Conservation (phyloP, 2,888 invertebrate genomes). For the Himalopsyche japonica region DNA sequence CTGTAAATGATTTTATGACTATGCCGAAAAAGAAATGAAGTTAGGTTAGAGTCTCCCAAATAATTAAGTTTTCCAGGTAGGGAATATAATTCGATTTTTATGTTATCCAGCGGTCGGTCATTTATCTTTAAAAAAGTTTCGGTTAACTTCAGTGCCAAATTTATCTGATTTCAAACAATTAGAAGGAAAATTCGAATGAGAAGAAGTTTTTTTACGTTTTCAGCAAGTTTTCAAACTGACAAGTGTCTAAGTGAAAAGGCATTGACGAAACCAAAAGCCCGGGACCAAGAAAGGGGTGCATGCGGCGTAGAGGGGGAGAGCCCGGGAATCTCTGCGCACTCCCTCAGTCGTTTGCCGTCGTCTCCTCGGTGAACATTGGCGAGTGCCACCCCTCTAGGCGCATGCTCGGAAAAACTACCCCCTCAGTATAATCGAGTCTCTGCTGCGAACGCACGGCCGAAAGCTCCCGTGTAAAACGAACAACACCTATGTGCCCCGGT, state of each 20-base stretch:
- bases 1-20: too few species aligned
- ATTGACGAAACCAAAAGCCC: conserved; percentile 25
- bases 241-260: conserved; percentile 28
- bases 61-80: too few species aligned
- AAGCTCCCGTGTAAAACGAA: background rate
- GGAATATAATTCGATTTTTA: too few species aligned
- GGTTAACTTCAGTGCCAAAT: background rate
- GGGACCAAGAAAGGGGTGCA: conserved; percentile 36
- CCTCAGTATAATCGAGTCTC: background rate
- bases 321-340: conserved; percentile 41
- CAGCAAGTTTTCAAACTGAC: conserved; percentile 10
- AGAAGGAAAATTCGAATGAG: background rate
- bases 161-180: background rate
- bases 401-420: conserved; percentile 23
- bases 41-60: too few species aligned
- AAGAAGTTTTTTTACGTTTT: background rate
- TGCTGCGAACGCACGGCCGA: background rate
- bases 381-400: conserved; percentile 7
- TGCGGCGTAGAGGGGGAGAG: conserved; percentile 48
- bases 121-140: background rate
- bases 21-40: too few species aligned
- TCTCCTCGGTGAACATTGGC: conserved; percentile 26
- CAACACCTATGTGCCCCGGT: background rate
- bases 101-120: background rate
- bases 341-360: conserved; percentile 38